A percentile compares a stretch with the other conserved stretches of the same genome.
phyloP scores from a whole-genome alignment of 2,888 invertebrate genomes.

The Apodemia mormo region DNA sequence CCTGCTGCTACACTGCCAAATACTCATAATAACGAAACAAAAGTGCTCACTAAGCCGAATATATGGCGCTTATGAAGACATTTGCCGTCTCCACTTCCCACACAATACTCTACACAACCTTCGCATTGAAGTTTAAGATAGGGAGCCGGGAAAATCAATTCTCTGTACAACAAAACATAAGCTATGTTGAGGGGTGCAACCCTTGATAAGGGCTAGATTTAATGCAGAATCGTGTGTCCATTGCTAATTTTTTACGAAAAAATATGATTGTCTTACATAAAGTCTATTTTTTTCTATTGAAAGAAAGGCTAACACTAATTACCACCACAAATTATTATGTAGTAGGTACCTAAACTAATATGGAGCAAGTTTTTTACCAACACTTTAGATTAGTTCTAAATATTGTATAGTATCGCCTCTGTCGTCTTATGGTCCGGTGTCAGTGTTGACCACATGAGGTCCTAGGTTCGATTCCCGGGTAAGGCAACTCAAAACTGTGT shows the following conservation, averaged over 20 bases:
- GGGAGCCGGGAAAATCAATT: slow-evolving; percentile 64
- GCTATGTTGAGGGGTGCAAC: slow-evolving; percentile 46
- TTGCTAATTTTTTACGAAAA: slow-evolving; percentile 20
- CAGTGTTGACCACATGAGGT: too few species aligned
- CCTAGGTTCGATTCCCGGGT: too few species aligned
- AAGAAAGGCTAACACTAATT: too few species aligned
- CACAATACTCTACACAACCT: slow-evolving; percentile 35
- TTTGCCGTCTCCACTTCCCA: slow-evolving; percentile 40
- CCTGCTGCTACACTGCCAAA: slow-evolving; percentile 19
- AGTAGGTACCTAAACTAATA: too few species aligned
- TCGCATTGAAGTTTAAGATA: slow-evolving; percentile 40
- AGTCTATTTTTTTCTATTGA: too few species aligned
- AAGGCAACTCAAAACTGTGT: too few species aligned
- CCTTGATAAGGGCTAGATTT: slow-evolving; percentile 43
- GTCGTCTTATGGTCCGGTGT: too few species aligned
- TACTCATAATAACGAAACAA: slow-evolving; percentile 31
- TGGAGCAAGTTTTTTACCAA: too few species aligned
- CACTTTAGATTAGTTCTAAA: too few species aligned
- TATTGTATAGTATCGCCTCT: too few species aligned
- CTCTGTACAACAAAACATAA: slow-evolving; percentile 48
- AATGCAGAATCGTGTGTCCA: slow-evolving; percentile 10
- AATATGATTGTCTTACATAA: slow-evolving; percentile 19
- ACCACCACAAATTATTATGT: too few species aligned
- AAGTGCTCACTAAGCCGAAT: slow-evolving; percentile 32
- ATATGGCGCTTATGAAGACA: slow-evolving; percentile 34